Base-by-base conservation (phyloP, 1,140 invertebrate species). In the Rhopalosiphum maidis region DNA sequence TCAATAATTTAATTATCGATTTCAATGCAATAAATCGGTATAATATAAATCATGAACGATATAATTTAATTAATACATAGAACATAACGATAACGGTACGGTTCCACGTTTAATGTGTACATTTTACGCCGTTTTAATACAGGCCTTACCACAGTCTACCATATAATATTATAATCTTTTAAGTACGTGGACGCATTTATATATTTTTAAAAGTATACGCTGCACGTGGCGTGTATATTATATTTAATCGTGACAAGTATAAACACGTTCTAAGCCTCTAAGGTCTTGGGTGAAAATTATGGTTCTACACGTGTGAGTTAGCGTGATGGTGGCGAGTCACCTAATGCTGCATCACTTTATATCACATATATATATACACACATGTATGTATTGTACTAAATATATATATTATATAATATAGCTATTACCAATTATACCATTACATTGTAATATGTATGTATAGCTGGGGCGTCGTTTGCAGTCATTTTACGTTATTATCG, bases 171-270 rank as follows among this genome's bases (percentile, higher is more conserved):
- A 30, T 68, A 68, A 68, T 68, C 30, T 68, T 35, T 5, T n/a
- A 77, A 77, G 5, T n/a, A 77, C 30, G 60, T 77, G 30, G 15
- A 77, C 30, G 30, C 60, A n/a, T 77, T 77, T 77, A 35, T 77
- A 77, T 18, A 77, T 77, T 77, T n/a, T 77, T 77, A 68, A 22
- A 9, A 60, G 55, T 68, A 51, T 51, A 77, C 60, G 60, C n/a
- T 35, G 60, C 60, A 77, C 60, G 60, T 35, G 60, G 60, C 15
- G 30, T n/a, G 60, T 60, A 9, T 77, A 77, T 77, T 77, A 77
- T n/a, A 60, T 77, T 77, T 77, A 77, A n/a, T 77, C 60, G 60
- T 77, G 30, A 77, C 60, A n/a, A 77, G 60, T 68, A 68, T n/a
- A 68, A n/a, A n/a, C 60, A 68, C 9, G 60, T 77, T 21, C 30